A percentile compares a stretch with the other conserved stretches of the same genome.
Conservation (phyloP, 92 coral and sea anemone species). For the Zoanthus sansibaricus region DNA sequence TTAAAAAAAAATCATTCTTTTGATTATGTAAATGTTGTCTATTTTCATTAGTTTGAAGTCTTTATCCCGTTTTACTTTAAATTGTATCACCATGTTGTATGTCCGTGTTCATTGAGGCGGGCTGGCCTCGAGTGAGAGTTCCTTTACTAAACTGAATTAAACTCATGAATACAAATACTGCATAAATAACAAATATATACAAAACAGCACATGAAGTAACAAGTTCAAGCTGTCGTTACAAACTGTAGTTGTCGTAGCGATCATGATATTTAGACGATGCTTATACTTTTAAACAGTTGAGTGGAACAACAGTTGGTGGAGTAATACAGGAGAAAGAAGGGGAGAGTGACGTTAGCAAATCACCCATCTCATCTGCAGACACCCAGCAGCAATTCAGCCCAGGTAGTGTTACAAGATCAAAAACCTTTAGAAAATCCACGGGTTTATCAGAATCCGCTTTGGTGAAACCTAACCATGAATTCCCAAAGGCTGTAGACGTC, state of each 20-base stretch:
- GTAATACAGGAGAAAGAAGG: background rate
- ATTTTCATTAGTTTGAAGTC: too few species aligned
- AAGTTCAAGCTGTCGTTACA: too few species aligned
- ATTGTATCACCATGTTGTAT: too few species aligned
- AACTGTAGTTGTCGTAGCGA: background rate
- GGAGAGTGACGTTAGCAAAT: background rate
- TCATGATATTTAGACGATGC: background rate
- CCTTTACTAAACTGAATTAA: too few species aligned
- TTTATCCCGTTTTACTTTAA: too few species aligned
- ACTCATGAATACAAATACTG: too few species aligned
- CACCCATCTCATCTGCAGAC: background rate
- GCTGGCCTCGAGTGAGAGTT: too few species aligned
- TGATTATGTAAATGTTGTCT: too few species aligned
- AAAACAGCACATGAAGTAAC: too few species aligned
- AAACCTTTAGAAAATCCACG: constrained; percentile 75
- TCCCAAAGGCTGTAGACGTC: background rate
- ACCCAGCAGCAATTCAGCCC: constrained; percentile 30
- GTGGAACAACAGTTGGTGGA: background rate
- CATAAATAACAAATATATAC: too few species aligned
- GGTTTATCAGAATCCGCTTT: background rate
- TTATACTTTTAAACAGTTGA: background rate
- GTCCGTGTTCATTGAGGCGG: too few species aligned
- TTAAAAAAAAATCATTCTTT: too few species aligned
- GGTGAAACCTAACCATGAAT: background rate
- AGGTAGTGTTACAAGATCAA: constrained; percentile 61